Evolutionary conservation across 1,140 invertebrate species (phyloP).

Genomic region (Cyphomyrmex costatus): DNA sequence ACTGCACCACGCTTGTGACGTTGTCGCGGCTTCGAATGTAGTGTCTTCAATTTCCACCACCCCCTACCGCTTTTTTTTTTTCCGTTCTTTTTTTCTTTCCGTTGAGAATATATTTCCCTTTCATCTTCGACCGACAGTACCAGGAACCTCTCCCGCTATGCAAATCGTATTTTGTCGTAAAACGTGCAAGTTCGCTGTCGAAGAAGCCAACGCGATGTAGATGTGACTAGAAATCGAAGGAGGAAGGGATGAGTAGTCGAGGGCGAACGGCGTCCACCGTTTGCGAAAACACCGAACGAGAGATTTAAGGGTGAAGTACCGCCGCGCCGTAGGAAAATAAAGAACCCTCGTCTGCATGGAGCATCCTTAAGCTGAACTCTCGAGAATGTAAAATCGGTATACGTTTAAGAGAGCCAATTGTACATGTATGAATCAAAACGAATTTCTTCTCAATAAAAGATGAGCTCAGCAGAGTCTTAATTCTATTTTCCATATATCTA

Average conservation of each 20-base stretch:
- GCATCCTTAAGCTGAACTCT: conserved; percentile 24
- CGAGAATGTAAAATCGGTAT: conserved; percentile 40
- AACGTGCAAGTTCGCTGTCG: conserved; percentile 62
- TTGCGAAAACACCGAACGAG: conserved; percentile 49
- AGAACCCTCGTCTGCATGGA: conserved; percentile 28
- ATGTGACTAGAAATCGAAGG: conserved; percentile 47
- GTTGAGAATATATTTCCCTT: conserved; percentile 68
- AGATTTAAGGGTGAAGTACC: conserved; percentile 47
- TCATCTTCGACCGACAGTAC: conserved; percentile 68
- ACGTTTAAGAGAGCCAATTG: conserved; percentile 23
- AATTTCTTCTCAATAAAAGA: conserved; percentile 27
- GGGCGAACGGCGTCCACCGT: conserved; percentile 45
- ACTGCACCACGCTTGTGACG: conserved; percentile 58
- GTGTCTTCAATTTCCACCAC: conserved; percentile 45
- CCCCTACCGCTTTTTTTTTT: neutral
- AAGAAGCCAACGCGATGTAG: conserved; percentile 64
- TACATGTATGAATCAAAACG: conserved; percentile 25
- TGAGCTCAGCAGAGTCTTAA: neutral
- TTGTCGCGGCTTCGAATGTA: conserved; percentile 33
- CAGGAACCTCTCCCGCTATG: conserved; percentile 51
- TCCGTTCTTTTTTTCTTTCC: conserved; percentile 9
- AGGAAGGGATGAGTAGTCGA: conserved; percentile 32
- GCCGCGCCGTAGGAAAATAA: conserved; percentile 33
- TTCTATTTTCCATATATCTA: neutral
- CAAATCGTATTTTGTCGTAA: conserved; percentile 75